Conservation (phyloP, 2,113 vertebrate genomes). For the Alouatta palliata region DNA sequence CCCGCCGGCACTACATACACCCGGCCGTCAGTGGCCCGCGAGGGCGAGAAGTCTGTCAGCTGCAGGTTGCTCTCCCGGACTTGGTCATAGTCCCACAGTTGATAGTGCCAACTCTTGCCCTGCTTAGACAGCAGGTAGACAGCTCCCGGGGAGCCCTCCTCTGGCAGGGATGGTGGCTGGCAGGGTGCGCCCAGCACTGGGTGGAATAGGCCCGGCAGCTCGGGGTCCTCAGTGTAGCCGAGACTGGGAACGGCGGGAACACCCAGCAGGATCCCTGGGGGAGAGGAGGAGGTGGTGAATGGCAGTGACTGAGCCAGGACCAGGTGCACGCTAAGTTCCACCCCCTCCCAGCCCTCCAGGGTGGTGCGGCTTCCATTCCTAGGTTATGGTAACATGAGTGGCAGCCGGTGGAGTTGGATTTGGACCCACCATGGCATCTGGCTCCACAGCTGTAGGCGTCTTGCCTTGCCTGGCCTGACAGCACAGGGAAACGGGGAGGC, state of each 20-base stretch:
- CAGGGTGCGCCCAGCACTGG: neutral
- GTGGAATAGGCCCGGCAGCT: conserved; percentile 77
- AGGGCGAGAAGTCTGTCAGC: conserved; percentile 88
- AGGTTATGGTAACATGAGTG: no score
- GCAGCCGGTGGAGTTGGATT: neutral
- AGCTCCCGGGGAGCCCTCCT: conserved; percentile 10
- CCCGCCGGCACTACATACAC: conserved; percentile 88
- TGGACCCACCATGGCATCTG: neutral
- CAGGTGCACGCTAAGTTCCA: neutral
- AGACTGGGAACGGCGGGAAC: neutral
- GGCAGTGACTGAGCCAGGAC: neutral
- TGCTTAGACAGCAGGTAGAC: conserved; percentile 85
- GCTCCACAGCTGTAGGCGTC: neutral
- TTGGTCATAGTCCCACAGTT: conserved; percentile 88
- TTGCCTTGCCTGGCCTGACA: neutral
- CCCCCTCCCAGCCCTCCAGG: neutral
- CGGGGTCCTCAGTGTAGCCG: conserved; percentile 66
- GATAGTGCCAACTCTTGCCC: conserved; percentile 92
- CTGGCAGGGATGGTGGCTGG: conserved; percentile 26
- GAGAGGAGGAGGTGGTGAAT: neutral
- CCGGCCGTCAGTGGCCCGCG: conserved; percentile 83
- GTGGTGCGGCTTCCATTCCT: no score
- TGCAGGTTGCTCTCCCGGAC: conserved; percentile 90
- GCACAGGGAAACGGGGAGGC: neutral
- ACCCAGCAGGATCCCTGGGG: conserved; percentile 79